Evolutionary conservation across 2,888 invertebrate genomes (phyloP), one percentile per base, ranked within the genome.

Genomic region (Litoditis marina): DNA sequence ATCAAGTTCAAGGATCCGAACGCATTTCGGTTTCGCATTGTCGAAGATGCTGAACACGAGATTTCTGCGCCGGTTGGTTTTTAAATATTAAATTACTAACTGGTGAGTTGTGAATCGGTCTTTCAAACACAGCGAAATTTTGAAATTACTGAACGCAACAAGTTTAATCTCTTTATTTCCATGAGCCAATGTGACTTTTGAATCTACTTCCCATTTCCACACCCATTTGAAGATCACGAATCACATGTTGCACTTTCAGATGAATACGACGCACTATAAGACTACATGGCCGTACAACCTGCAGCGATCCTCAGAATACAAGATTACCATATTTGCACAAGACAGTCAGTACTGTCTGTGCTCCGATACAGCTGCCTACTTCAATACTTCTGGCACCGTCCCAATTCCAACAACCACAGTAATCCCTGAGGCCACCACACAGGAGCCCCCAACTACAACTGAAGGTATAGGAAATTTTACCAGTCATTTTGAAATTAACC

Each of bases 311-410:
- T 54, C 61, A n/a, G 59, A 63, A 22, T 70, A 63, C 60, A 63
- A 60, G 51, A 51, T 74, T 2, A 57, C 64, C 2, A 53, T 74
- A 19, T 76, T 76, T 58, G 70, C 66, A 7, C 58, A 67, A 2
- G 71, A 71, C 31, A 66, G 68, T 13, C 70, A 65, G 27, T 75
- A 65, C 51, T 73, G 73, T 53, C 68, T 71, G 25, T 69, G 67
- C 28, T 44, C 57, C 25, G 74, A 75, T 34, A 57, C 58, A 1
- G 49, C 58, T 13, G 42, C 65, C 13, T n/a, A 63, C 2, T 69
- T 76, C 63, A 65, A 63, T 32, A 54, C 73, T 0, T 49, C 57
- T 1, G 49, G 22, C 25, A 13, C 25, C 13, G 36, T 39, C 32
- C 49, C 46, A 2, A 25, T 28, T 34, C 42, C 60, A 30, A 54